Conservation (phyloP, 2,797 vertebrate species). For the Sylvia borin region DNA sequence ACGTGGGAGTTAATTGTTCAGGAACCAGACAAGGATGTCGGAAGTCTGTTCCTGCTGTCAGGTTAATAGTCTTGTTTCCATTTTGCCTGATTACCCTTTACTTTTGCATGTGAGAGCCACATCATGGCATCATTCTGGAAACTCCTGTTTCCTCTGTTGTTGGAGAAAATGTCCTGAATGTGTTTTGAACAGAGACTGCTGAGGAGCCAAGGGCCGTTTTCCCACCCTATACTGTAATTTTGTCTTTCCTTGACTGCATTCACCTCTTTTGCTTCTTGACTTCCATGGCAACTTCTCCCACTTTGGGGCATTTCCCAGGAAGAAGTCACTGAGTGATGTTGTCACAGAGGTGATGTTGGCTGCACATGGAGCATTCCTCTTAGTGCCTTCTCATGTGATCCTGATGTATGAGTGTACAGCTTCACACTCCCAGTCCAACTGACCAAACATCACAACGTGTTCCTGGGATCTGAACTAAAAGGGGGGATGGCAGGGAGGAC, state of each 20-base stretch:
- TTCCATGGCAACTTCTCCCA: background rate
- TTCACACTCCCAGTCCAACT: background rate
- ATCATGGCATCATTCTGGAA: background rate
- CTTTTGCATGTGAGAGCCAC: background rate
- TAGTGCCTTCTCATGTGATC: background rate
- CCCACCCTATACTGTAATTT: background rate
- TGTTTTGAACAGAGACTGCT: background rate
- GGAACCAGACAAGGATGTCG: background rate
- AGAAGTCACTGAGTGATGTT: background rate
- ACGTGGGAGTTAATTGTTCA: background rate
- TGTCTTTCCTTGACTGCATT: background rate
- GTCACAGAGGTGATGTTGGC: background rate
- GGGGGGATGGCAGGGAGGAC: background rate
- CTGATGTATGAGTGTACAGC: background rate
- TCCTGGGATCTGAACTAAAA: background rate
- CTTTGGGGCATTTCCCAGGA: background rate
- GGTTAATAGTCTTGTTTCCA: background rate
- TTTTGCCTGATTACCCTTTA: background rate
- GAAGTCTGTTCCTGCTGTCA: background rate
- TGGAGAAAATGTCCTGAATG: background rate
- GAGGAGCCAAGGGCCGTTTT: background rate
- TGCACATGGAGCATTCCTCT: background rate
- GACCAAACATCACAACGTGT: rapidly evolving
- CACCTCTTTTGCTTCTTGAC: background rate
- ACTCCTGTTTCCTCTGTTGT: background rate